Evolutionary conservation across 2,888 invertebrate genomes (phyloP).

Genomic region (Sinotaia quadrata): DNA sequence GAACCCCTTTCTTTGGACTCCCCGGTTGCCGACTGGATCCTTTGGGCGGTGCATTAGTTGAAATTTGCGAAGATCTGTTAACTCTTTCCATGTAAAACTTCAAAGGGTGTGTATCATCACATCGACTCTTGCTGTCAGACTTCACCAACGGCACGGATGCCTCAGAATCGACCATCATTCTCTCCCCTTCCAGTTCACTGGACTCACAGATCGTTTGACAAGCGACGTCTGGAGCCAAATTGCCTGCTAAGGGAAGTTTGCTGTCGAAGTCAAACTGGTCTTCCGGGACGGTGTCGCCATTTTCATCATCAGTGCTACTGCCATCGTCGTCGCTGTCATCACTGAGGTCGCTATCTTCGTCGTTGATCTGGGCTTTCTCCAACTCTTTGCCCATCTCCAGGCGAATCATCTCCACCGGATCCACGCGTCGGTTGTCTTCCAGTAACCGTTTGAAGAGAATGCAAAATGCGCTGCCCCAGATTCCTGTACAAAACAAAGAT

Average conservation of each 20-base stretch:
- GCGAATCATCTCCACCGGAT: conserved; percentile 63
- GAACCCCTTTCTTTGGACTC: conserved; percentile 18
- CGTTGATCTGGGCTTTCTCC: conserved; percentile 45
- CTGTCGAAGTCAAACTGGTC: too few relatives aligned
- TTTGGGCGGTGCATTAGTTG: neutral
- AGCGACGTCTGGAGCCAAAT: conserved; percentile 15
- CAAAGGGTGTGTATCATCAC: neutral
- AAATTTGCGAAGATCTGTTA: neutral
- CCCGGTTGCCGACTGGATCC: neutral
- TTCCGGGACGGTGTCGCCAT: conserved; percentile 14
- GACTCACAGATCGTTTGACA: conserved; percentile 4
- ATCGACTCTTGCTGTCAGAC: neutral
- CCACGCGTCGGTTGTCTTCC: conserved; percentile 67
- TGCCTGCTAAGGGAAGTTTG: too few relatives aligned
- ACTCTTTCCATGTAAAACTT: neutral
- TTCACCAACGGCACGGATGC: neutral
- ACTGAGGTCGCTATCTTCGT: conserved; percentile 52
- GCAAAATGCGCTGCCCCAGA: conserved; percentile 75
- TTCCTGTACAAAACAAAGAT: conserved; percentile 65
- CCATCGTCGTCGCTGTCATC: conserved; percentile 54
- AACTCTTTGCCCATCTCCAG: conserved; percentile 59
- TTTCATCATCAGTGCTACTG: conserved; percentile 17
- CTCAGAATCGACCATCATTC: neutral
- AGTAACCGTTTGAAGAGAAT: conserved; percentile 72
- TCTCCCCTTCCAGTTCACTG: neutral